A percentile compares a stretch with the other conserved stretches of the same genome.
Evolutionary conservation across 2,113 vertebrate genomes (phyloP).

Genomic region (Xiphias gladius): DNA sequence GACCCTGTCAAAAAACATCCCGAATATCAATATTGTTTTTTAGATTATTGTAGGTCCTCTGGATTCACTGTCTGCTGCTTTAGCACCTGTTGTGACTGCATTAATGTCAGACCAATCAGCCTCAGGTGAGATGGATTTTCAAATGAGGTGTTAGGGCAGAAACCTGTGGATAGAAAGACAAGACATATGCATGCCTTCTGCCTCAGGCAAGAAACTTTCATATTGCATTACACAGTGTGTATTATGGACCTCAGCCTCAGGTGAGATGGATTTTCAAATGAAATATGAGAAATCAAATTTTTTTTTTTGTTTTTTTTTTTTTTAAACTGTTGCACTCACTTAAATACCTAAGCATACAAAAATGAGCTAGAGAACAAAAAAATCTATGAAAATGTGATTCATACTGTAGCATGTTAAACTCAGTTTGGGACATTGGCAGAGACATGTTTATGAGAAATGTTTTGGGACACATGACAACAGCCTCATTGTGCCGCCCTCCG

Average conservation of each 20-base stretch:
- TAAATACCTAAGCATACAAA: neutral
- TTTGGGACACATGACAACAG: slow-evolving; percentile 12
- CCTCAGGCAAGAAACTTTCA: neutral
- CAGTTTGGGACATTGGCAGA: neutral
- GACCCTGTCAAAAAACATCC: neutral
- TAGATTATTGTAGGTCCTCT: slow-evolving; percentile 10
- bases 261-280: too few relatives aligned
- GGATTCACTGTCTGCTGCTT: slow-evolving; percentile 29
- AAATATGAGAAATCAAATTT: too few relatives aligned
- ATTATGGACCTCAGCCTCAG: too few relatives aligned
- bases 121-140: neutral
- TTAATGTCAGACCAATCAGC: slow-evolving; percentile 12
- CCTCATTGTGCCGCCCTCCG: slow-evolving; percentile 27
- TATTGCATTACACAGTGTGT: neutral
- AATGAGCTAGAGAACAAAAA: neutral
- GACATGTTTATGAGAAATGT: slow-evolving; percentile 20
- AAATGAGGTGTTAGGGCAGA: slow-evolving; percentile 6
- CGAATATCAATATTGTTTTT: neutral
- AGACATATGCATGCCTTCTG: neutral
- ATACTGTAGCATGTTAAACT: slow-evolving; percentile 14
- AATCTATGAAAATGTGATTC: slow-evolving; percentile 13
- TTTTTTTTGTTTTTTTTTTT: neutral
- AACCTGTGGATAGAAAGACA: neutral
- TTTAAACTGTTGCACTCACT: neutral
- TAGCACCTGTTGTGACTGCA: neutral